Conservation (phyloP, 2,113 vertebrate genomes). For the Illadopsis cleaveri region DNA sequence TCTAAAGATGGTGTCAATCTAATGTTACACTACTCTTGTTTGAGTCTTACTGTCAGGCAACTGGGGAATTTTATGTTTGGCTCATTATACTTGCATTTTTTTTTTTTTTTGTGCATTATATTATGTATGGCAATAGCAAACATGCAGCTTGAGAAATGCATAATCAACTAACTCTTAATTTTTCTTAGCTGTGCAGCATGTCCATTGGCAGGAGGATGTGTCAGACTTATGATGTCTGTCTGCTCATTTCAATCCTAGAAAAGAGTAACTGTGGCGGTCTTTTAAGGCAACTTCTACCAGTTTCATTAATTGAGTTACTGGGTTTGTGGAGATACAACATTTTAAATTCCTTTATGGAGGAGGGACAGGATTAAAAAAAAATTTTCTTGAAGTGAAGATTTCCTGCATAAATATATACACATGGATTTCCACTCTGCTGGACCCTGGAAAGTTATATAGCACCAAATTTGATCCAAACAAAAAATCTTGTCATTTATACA, state of each 20-base stretch:
- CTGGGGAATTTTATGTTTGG: background rate
- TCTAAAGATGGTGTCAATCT: background rate
- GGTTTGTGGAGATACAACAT: background rate
- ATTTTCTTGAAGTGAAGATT: background rate
- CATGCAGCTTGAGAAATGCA: background rate
- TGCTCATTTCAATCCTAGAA: background rate
- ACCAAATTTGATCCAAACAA: background rate
- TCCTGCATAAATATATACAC: background rate
- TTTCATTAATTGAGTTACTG: background rate
- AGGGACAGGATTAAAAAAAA: fast-evolving
- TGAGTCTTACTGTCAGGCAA: background rate
- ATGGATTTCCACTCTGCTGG: background rate
- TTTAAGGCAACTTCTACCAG: background rate
- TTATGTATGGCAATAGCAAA: background rate
- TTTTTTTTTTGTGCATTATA: background rate
- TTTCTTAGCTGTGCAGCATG: background rate
- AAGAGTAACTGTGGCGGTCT: background rate
- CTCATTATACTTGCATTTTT: background rate
- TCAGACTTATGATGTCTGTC: background rate
- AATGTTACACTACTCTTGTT: background rate
- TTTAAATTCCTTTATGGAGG: background rate
- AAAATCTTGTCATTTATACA: background rate
- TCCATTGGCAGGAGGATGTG: background rate
- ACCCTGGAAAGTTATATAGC: background rate
- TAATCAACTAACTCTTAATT: background rate